Evolutionary conservation across 2,888 invertebrate genomes (phyloP).

Genomic region (Epinotia nisella): DNA sequence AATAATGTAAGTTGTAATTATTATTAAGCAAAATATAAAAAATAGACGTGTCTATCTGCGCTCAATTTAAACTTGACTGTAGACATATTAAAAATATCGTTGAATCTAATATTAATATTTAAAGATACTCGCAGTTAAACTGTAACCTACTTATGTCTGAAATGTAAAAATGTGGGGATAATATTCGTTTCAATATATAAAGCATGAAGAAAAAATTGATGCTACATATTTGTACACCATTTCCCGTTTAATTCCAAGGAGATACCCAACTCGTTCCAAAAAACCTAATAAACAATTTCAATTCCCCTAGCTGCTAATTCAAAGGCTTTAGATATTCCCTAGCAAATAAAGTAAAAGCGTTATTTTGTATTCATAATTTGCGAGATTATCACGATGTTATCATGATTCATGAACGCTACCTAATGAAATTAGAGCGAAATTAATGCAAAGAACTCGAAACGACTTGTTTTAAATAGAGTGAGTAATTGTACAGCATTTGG

Average conservation of each 20-base stretch:
- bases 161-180: too few species aligned
- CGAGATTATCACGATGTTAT: slow-evolving; percentile 51
- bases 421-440: slow-evolving; percentile 48
- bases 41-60: not conserved
- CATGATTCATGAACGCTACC: slow-evolving; percentile 51
- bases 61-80: not conserved
- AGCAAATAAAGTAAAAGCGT: slow-evolving; percentile 32
- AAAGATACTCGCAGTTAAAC: too few species aligned
- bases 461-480: slow-evolving; percentile 37
- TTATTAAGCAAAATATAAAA: slow-evolving; percentile 5
- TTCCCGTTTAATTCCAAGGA: not conserved
- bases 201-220: too few species aligned
- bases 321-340: slow-evolving; percentile 14
- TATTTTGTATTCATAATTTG: slow-evolving; percentile 49
- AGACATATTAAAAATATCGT: not conserved
- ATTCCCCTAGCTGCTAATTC: slow-evolving; percentile 2
- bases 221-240: not conserved
- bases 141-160: too few species aligned
- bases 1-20: slow-evolving; percentile 14
- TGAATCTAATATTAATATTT: not conserved
- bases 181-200: too few species aligned
- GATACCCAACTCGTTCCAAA: not conserved
- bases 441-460: slow-evolving; percentile 52
- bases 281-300: not conserved
- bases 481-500: slow-evolving; percentile 30